Percentiles rank a stretch among this genome's conserved stretches.
Evolutionary conservation across 2,797 vertebrate genomes (phyloP).

Genomic region (Gorsachius magnificus): DNA sequence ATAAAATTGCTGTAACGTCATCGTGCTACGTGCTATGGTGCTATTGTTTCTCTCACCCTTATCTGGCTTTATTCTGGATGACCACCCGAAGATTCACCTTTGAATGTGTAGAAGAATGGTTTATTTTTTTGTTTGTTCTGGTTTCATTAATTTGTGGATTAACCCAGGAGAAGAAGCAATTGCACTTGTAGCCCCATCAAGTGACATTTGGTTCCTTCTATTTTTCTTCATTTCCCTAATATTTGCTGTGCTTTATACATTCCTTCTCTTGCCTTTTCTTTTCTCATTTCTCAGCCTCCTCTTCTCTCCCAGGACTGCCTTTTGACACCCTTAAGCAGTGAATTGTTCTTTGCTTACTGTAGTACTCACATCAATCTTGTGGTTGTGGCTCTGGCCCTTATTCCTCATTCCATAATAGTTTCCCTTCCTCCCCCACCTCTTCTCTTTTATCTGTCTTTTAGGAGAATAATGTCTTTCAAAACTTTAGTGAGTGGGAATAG

Average conservation of each 20-base stretch:
- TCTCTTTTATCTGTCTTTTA: conserved; percentile 58
- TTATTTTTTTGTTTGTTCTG: not conserved
- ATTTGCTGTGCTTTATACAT: conserved; percentile 56
- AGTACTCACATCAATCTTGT: conserved; percentile 63
- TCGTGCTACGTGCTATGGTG: not conserved
- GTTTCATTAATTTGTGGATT: conserved; percentile 56
- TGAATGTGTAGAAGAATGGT: not conserved
- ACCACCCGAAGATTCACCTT: not conserved
- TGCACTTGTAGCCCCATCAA: not conserved
- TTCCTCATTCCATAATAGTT: conserved; percentile 60
- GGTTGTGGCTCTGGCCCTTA: conserved; percentile 43
- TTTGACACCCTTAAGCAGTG: conserved; percentile 51
- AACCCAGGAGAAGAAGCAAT: conserved; percentile 11
- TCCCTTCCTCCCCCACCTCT: conserved; percentile 43
- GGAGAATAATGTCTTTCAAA: conserved; percentile 62
- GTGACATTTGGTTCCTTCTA: conserved; percentile 55
- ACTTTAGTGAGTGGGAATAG: conserved; percentile 49
- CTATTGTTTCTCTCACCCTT: not conserved
- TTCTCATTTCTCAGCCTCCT: conserved; percentile 58
- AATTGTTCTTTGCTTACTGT: conserved; percentile 63
- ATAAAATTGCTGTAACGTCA: not conserved
- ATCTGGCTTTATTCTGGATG: not conserved
- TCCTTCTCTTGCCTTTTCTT: conserved; percentile 48
- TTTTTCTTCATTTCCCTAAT: conserved; percentile 60
- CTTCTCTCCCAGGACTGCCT: conserved; percentile 20